Base-by-base conservation (phyloP, 2,113 vertebrate species). In the Pyrgilauda ruficollis region DNA sequence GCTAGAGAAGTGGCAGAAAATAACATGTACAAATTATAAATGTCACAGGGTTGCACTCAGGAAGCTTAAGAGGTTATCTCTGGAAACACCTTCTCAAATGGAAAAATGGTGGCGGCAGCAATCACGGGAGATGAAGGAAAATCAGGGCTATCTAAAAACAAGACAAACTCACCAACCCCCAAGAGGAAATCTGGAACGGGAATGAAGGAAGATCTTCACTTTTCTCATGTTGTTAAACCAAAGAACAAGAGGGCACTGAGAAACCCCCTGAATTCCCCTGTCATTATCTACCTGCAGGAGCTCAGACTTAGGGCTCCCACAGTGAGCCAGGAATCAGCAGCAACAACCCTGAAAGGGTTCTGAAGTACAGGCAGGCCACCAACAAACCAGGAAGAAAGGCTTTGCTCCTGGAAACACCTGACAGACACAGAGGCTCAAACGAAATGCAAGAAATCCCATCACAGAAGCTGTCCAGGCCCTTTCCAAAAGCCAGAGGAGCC, bases 81-180 rank as follows among this genome's bases (percentile, higher is more conserved):
- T 96, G 96, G 83, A 92, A 95, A 95, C 68, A 93, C 68, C 50
- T 94, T 94, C 83, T 74, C 84, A 74, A 74, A 90, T 77, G 89
- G 90, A 96, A 96, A 96, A 90, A 86, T 69, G 63, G 43, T 46
- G 43, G 72, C 7, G 4, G 49, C 58, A 78, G 68, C 50, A 84
- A 43, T 35, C 50, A 49, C 8, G 41, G 26, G 49, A 94, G 56
- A 69, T 20, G 64, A 92, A 50, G 75, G 55, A 55, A 88, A 88
- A 70, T 27, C 43, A 86, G 75, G 59, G 26, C n/a, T 66, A 18
- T 53, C 59, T 68, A 22, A 80, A 95, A 76, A 33, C 10, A 83
- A 88, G 75, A 62, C 50, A 62, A 53, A 19, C 5, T 4, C 22
- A 23, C 7, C 20, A 59, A 6, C 52, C 43, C n/a, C 53, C 75